Evolutionary conservation across 2,113 vertebrate species (phyloP), one percentile per base, ranked within the genome.

Genomic region (Puma concolor): DNA sequence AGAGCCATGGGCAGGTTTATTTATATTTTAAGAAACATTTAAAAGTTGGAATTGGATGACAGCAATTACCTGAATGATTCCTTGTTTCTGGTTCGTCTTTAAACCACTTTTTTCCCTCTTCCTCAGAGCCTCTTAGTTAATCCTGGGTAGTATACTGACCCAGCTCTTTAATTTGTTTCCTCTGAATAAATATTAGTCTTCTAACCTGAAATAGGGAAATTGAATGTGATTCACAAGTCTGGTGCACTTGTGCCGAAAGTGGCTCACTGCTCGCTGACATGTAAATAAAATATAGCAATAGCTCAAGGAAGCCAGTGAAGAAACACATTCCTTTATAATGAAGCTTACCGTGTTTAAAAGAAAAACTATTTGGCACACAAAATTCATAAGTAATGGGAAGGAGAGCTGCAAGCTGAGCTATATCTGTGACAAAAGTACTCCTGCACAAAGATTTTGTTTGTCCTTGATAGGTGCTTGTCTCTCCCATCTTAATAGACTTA

Each of bases 11-110:
- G 33, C 67, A 71, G 41, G 50, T 29, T 52, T 64, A 60, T 67
- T 92, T 96, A 31, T 90, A 19, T 66, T 77, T 80, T 52, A 71
- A 36, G 69, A 81, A 86, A 27, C 79, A 83, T 76, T 97, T 23
- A 38, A 54, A 95, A 85, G 69, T 84, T 94, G 10, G 19, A 52
- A 71, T 69, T 92, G 93, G 50, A 54, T 77, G 50, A 72, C 19
- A 50, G 41, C 23, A 66, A 1, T 92, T 15, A 27, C 41, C 44
- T 77, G 17, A 80, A 44, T 27, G 8, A 57, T 41, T 81, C 54
- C 15, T 79, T 81, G 44, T 52, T 94, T 81, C 77, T 90, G 52
- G 19, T 72, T 81, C 33, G 71, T 76, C 41, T 80, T 97, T 52
- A 85, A 85, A 76, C 21, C n/a, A 17, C 57, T 63, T 2, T 41